Evolutionary conservation across 2,888 invertebrate species (phyloP), one percentile per base, ranked within the genome.

Genomic region (Pyrrhia umbra): DNA sequence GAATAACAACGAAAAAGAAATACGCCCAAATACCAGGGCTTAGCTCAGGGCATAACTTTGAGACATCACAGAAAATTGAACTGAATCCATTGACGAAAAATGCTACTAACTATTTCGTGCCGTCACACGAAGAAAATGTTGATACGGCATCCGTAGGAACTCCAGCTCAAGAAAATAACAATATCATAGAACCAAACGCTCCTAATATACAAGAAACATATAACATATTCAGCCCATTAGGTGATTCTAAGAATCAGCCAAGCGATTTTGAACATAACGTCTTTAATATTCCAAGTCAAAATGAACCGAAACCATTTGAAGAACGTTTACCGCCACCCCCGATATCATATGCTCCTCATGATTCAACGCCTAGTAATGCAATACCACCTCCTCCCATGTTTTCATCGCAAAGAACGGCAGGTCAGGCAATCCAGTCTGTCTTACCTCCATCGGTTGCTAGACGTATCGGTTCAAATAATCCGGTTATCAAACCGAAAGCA

Each of bases 21-120:
- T 98, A 98, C 88, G 98, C 97, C 0, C 97, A 96, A 81, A 96
- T 97, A 80, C 98, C 98, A 0, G 97, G 97, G 0, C 86, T 97
- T 4, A 90, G 96, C 21, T 89, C 97, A 6, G 88, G 89, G 2
- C 90, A 90, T 1, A 75, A 69, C 8, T 57, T 57, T 1, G 75
- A 72, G 34, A 61, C 61, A 4, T 70, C 83, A 2, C 75, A 81
- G 63, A 64, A 76, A 64, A 63, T 81, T 20, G 52, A 76, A 69
- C 66, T 68, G 8, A 79, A 75, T 21, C 75, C 80, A 0, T 16
- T 74, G 0, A 66, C 65, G 6, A 73, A 77, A 46, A 79, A 76
- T 39, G 60, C 74, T 16, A 80, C 82, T 18, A 67, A 75, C 3
- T 78, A 78, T 49, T 85, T 85, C 23, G 70, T 70, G 45, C 81